Conservation (phyloP, 1,140 invertebrate genomes). For the Drosophila pseudoananassae region DNA sequence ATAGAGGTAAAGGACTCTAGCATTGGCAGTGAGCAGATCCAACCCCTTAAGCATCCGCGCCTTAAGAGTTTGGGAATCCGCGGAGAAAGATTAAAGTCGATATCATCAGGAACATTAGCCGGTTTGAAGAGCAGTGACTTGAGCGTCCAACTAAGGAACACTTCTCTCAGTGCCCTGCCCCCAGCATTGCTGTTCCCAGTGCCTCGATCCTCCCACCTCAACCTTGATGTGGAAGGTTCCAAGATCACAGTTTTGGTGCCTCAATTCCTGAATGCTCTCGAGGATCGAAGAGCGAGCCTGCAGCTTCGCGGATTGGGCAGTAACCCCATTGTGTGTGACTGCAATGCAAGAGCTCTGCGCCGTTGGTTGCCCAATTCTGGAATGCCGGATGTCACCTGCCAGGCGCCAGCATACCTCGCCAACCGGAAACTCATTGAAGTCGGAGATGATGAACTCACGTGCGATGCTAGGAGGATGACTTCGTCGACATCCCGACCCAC, state of each 20-base stretch:
- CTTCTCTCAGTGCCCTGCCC: slow-evolving; percentile 90
- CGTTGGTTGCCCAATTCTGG: slow-evolving; percentile 89
- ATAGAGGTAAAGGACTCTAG: slow-evolving; percentile 94
- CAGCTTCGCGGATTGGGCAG: slow-evolving; percentile 89
- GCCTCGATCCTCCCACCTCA: slow-evolving; percentile 93
- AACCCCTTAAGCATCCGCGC: slow-evolving; percentile 91
- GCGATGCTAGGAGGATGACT: slow-evolving; percentile 87
- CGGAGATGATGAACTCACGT: slow-evolving; percentile 91
- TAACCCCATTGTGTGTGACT: slow-evolving; percentile 94
- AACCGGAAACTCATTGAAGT: slow-evolving; percentile 89
- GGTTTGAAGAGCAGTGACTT: slow-evolving; percentile 90
- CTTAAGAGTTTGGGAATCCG: slow-evolving; percentile 90
- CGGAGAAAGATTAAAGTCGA: slow-evolving; percentile 90
- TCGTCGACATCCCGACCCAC: slow-evolving; percentile 84
- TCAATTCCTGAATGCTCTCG: slow-evolving; percentile 91
- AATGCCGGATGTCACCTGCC: slow-evolving; percentile 87
- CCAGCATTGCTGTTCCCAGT: slow-evolving; percentile 93
- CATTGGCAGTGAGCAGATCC: slow-evolving; percentile 92
- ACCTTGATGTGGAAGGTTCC: slow-evolving; percentile 91
- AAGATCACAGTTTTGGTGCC: slow-evolving; percentile 90
- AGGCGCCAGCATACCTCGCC: slow-evolving; percentile 88
- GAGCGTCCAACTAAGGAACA: slow-evolving; percentile 90
- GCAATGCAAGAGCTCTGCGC: slow-evolving; percentile 90
- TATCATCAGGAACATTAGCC: slow-evolving; percentile 92
- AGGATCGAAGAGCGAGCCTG: slow-evolving; percentile 91